Base-by-base conservation (phyloP, 2,888 invertebrate genomes). In the Polymixis lichenea region DNA sequence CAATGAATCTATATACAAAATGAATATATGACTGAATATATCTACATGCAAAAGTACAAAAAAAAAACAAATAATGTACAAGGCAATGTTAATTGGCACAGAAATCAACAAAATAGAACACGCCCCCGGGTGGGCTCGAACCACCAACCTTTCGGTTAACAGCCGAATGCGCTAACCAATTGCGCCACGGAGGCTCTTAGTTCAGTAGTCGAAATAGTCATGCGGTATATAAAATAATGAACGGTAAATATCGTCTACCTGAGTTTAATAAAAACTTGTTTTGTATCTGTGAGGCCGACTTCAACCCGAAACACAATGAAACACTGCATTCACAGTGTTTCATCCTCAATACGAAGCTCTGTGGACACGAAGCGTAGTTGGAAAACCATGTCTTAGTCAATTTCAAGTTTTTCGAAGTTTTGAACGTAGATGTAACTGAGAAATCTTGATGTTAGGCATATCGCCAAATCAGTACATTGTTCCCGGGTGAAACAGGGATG, bases 111-210 rank as follows among this genome's bases (percentile, higher is more conserved):
- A 43, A 43, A 43, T 9, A 43, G 43, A 43, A 43, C n/a, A n/a
- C 98, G 98, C 98, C 98, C 98, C 98, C 98, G 98, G 98, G 98
- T 98, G 98, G 98, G 98, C 98, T 98, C 98, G 98, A 98, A 98
- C 98, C 98, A 98, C 98, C 98, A 98, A 98, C 98, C 98, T 98
- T 98, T 98, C 98, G 98, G 98, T 98, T 98, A 98, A 98, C 98
- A 98, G 98, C 98, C 98, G 98, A 98, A 98, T 98, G 98, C 98
- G 98, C 98, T 98, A 98, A 97, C 98, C 98, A 94, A 98, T 98
- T 98, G 98, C 98, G 98, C 98, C 98, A 98, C 98, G 98, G 98
- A 98, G 98, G 97, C 97, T 43, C 43, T 11, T 43, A 11, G 11
- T 43, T 11, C 1, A 11, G 9, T 11, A 43, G 9, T 8, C 43